Conservation (phyloP, 92 coral and sea anemone species). For the Zoanthus sociatus region DNA sequence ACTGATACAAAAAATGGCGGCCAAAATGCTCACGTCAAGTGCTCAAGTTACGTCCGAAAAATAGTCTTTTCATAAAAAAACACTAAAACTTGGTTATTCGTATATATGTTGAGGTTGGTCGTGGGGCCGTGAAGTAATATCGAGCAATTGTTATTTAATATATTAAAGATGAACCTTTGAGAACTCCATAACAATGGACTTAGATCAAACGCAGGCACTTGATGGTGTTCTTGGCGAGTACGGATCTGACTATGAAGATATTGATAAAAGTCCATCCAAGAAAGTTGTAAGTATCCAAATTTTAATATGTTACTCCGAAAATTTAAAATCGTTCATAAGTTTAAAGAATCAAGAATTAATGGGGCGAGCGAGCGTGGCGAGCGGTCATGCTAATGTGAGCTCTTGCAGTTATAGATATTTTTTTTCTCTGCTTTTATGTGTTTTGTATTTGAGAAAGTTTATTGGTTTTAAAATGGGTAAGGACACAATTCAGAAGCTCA, state of each 20-base stretch:
- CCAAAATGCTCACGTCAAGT: background rate
- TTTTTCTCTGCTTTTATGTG: no score
- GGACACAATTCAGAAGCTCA: no score
- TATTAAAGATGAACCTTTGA: no score
- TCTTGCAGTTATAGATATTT: no score
- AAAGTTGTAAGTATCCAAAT: constrained; percentile 17
- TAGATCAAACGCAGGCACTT: constrained; percentile 39
- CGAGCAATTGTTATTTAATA: no score
- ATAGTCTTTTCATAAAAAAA: background rate
- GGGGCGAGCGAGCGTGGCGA: no score
- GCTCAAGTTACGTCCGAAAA: background rate
- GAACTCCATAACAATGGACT: background rate
- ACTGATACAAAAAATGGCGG: constrained; percentile 3
- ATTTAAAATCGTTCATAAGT: background rate
- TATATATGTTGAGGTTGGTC: background rate
- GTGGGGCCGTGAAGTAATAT: background rate
- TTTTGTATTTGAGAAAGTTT: no score
- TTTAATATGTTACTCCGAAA: background rate
- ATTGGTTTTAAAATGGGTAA: no score
- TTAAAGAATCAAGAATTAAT: no score
- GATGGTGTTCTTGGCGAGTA: constrained; percentile 22
- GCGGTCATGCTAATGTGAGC: no score
- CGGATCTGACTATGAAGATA: constrained; percentile 27
- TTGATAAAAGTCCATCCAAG: background rate
- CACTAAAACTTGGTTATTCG: background rate